Base-by-base conservation (phyloP, 2,888 invertebrate genomes). In the Agriopis leucophaearia region DNA sequence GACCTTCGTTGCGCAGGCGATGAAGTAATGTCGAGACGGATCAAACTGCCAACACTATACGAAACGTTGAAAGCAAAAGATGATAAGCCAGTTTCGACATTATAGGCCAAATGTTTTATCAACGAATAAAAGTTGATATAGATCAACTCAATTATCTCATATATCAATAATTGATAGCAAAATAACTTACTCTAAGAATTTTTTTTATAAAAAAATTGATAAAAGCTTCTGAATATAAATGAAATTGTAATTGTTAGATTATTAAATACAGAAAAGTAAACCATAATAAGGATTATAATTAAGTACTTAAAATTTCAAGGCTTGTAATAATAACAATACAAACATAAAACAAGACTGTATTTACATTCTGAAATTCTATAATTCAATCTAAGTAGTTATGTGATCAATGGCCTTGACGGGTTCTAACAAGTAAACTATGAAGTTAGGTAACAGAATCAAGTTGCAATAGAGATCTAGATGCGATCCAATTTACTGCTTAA, bases 1-100 rank as follows among this genome's bases (percentile, higher is more conserved):
- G 80, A 84, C 82, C 83, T 83, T 83, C 81, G 75, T 63, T 75
- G 74, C 72, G 71, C 73, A 76, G 59, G 55, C 76, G 70, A 68
- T 87, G 83, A 84, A 77, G 86, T 86, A 87, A 87, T 68, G 58
- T 71, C 74, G 73, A 81, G 81, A 82, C 82, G 80, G 78, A 84
- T 81, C 78, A 61, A 56, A 55, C 12, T 18, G 38, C 54, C 54
- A 40, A 47, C 47, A 7, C 47, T 38, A 18, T 44, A 27, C 8
- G 55, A 18, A 55, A 42, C 13, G 9, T 12, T 12, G 18, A 18
- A 42, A 27, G 42, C 8, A 7, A 15, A 15, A 38, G 40, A 44
- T 13, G 12, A 4, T 42, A 44, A 52, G 36, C n/a, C n/a, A 52
- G 52, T 15, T 36, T 51, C 6, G 47, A 47, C 10, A 47, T 16